Base-by-base conservation (phyloP, 2,797 vertebrate species). In the Myotis findleyi region DNA sequence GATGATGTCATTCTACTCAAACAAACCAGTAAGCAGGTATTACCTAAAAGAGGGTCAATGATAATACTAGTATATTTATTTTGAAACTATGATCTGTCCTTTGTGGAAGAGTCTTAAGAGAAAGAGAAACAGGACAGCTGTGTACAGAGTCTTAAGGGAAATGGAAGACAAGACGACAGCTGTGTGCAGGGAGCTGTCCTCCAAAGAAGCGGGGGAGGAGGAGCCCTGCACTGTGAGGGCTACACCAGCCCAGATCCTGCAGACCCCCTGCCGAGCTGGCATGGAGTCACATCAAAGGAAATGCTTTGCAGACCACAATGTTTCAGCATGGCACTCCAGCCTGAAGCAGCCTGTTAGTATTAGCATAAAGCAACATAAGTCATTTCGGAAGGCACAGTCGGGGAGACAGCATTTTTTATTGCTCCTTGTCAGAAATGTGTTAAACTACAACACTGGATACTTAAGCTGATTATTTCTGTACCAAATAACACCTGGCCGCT, bases 361-460 rank as follows among this genome's bases (percentile, higher is more conserved):
- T 96, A 96, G 93, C 93, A 93, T 97, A 97, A 93, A 93, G 87
- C 72, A 93, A 85, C 44, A 77, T 77, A 64, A 97, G 80, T 89
- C 85, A 69, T 91, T 68, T 0, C 87, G 38, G 91, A 97, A 96
- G 66, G 76, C 82, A 10, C 3, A 96, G 71, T 90, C 9, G 55
- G 94, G 75, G 20, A 86, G 87, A 80, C 2, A 38, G 95, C 23
- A 62, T 86, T 91, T 88, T 93, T 94, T 93, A 91, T 91, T 92
- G 64, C 71, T 95, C 81, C 93, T 96, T 96, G 94, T 95, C 90
- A 92, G 93, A 96, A 92, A 94, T 94, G 81, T 93, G 92, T 95
- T 93, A 89, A 96, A 93, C 76, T 93, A 76, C 71, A 96, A 77
- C 68, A 90, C 73, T 44, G 47, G 84, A 93, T 94, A 84, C 57